phyloP scores from a whole-genome alignment of 2,113 vertebrate species.

The Origma solitaria region DNA sequence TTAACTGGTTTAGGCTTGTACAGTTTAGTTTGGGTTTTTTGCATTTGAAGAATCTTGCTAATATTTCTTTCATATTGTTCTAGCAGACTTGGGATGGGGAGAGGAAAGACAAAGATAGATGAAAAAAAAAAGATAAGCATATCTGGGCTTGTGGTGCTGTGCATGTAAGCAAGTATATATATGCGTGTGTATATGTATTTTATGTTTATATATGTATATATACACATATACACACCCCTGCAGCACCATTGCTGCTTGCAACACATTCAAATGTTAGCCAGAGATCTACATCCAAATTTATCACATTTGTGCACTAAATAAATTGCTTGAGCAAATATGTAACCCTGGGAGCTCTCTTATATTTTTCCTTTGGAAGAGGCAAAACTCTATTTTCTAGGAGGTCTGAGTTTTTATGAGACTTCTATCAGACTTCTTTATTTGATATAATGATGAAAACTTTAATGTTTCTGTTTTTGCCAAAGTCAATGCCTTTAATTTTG shows the following conservation, averaged over 20 bases:
- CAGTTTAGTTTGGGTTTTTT: neutral
- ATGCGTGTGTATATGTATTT: fast-evolving
- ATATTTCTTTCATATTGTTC: neutral
- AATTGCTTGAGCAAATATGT: neutral
- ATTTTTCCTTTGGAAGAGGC: neutral
- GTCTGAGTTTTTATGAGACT: neutral
- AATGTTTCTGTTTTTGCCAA: neutral
- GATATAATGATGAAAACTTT: neutral
- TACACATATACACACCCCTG: neutral
- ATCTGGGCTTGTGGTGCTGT: neutral
- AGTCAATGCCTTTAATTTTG: neutral
- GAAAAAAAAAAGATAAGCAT: neutral
- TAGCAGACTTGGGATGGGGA: neutral
- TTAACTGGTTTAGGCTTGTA: neutral
- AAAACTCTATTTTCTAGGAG: neutral
- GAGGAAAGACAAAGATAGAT: neutral
- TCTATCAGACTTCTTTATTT: neutral
- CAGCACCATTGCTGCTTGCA: neutral
- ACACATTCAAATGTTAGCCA: neutral
- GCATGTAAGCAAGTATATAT: neutral
- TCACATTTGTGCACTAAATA: neutral
- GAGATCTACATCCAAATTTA: neutral
- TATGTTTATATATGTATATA: fast-evolving
- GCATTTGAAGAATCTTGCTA: neutral
- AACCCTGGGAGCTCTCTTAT: neutral